Percentiles rank a stretch among this genome's conserved stretches.
Evolutionary conservation across 2,113 vertebrate genomes (phyloP).

Genomic region (Danio rerio): DNA sequence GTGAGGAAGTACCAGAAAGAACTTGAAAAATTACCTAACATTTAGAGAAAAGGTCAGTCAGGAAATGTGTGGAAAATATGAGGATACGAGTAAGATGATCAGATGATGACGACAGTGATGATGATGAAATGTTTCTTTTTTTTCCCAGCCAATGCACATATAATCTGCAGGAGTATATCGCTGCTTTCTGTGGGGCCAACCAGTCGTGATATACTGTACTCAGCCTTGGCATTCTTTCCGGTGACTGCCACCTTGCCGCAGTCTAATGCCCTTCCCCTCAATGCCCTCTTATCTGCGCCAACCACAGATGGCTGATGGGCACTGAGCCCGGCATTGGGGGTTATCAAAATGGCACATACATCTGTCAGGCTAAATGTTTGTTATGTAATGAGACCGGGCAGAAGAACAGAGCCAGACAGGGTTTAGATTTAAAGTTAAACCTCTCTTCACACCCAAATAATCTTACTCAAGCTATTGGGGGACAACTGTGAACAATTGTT

Average conservation of each 20-base stretch:
- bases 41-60: slow-evolving; percentile 24
- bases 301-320: slow-evolving; percentile 10
- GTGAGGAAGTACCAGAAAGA: background rate
- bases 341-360: slow-evolving; percentile 35
- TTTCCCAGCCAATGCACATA: background rate
- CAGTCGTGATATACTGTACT: slow-evolving; percentile 26
- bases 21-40: background rate
- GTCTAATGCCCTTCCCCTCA: slow-evolving; percentile 5
- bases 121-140: background rate
- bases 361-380: slow-evolving; percentile 23
- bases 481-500: background rate
- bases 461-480: background rate
- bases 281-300: slow-evolving; percentile 24
- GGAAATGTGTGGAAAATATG: background rate
- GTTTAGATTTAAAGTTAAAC: slow-evolving; percentile 17
- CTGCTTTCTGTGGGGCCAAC: slow-evolving; percentile 15
- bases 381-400: slow-evolving; percentile 40
- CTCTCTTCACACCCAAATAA: slow-evolving; percentile 10
- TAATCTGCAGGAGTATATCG: background rate
- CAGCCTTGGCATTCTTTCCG: slow-evolving; percentile 23
- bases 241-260: slow-evolving; percentile 34
- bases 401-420: slow-evolving; percentile 7
- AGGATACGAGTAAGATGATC: background rate
- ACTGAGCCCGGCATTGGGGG: background rate
- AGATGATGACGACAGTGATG: background rate